Base-by-base conservation (phyloP, 1,140 invertebrate genomes). In the Hylaeus volcanicus region DNA sequence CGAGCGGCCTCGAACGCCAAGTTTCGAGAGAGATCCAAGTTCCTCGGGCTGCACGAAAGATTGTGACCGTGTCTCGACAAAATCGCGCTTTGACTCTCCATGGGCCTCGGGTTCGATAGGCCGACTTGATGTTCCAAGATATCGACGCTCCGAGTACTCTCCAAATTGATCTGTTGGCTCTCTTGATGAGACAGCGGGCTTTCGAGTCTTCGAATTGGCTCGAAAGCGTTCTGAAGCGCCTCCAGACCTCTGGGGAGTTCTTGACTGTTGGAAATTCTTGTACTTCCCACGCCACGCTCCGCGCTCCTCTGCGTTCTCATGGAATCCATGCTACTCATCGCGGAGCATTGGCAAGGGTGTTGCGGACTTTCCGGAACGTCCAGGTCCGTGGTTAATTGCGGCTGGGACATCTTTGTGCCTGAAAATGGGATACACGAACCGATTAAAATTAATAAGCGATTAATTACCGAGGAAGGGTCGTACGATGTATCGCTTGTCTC, bases 291-390 rank as follows among this genome's bases (percentile, higher is more conserved):
- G 45, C 69, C 70, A n/a, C 88, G 80, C 55, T 89, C 88, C 26
- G 58, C 55, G 9, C 88, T 86, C n/a, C 86, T 70, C 64, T 83
- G 81, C 56, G 79, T 64, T 11, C 81, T 84, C 45, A 86, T 85
- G 9, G 86, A 77, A 15, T 89, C 88, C 68, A 86, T 82, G 61
- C 79, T 83, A 68, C 70, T 79, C 48, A 89, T 89, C 6, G 88
- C 76, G 39, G 88, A 88, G 73, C 88, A 89, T 51, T 89, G 88
- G 65, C 88, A 89, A 39, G 88, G 53, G 60, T 88, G 88, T 73
- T 86, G 86, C 56, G 84, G 66, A 69, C 72, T 82, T 70, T 89
- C 85, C 41, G 88, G 64, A 9, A 81, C 78, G 58, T 89, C 86
- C 80, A 86, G 63, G 58, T 89, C 88, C 60, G 56, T 85, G 70